These are phyloP conservation scores for Toxotes chatareus DNA, from an alignment of 2,113 vertebrate genomes.

Conservation along the genomic window DNA sequence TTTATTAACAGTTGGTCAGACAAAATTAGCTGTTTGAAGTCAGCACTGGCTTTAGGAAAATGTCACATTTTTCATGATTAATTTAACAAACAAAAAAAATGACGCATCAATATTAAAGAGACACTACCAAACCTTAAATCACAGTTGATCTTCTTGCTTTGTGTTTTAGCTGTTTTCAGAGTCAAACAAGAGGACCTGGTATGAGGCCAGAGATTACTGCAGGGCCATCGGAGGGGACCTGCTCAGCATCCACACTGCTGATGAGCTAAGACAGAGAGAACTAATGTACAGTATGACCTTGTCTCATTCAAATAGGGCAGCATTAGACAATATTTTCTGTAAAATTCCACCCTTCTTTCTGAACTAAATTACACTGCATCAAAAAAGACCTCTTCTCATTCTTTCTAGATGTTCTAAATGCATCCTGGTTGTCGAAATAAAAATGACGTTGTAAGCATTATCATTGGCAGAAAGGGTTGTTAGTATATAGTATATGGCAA, in stretches of 20 bases:
- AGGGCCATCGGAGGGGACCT: conserved; percentile 89
- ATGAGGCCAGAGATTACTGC: conserved; percentile 90
- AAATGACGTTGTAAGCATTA: neutral
- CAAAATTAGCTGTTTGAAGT: too few relatives aligned
- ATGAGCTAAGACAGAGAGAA: conserved; percentile 63
- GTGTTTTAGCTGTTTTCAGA: conserved; percentile 71
- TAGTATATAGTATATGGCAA: neutral
- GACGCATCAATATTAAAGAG: neutral
- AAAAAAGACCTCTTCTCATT: neutral
- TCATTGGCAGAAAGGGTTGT: neutral
- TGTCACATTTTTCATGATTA: too few relatives aligned
- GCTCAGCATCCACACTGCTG: conserved; percentile 83
- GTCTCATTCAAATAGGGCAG: neutral
- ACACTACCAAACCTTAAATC: neutral
- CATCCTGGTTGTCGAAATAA: neutral
- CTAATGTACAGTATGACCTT: conserved; percentile 2
- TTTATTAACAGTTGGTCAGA: too few relatives aligned
- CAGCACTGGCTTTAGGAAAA: too few relatives aligned
- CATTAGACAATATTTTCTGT: neutral
- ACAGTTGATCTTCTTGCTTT: neutral
- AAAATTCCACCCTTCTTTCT: neutral
- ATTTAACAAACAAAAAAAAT: too few relatives aligned
- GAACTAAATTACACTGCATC: neutral
- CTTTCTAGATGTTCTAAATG: neutral
- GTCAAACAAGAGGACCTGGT: conserved; percentile 88